Base-by-base conservation (phyloP, 2,797 vertebrate genomes). In the Tapirus indicus region DNA sequence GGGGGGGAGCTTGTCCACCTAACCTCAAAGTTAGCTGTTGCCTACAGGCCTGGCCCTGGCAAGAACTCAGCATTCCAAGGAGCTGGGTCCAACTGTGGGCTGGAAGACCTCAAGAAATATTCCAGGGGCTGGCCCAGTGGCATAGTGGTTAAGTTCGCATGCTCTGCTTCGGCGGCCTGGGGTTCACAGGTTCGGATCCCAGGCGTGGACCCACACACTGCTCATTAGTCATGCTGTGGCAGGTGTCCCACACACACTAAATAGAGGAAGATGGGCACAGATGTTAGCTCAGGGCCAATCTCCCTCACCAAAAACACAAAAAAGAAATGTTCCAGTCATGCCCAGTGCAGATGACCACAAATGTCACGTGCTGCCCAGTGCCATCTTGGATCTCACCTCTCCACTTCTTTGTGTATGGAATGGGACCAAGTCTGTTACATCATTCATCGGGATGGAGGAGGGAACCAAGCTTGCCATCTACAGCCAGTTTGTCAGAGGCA, bases 321-420 rank as follows among this genome's bases (percentile, higher is more conserved):
- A 38, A 38, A 38, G 38, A 38, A 60, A 25, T 20, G 52, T 25
- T n/a, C 58, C 11, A 41, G 71, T 41, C 21, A 2, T 11, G 6
- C 35, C 25, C 12, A 1, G 16, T n/a, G 47, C 25, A 66, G 6
- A 32, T n/a, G 12, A 14, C 38, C 17, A 35, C 47, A 75, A 6
- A 44, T 14, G 20, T 58, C 64, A 6, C 58, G 13, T 0, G 25
- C 16, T 49, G 7, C 49, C 41, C 4, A 6, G 27, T 5, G 52
- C 7, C 23, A 8, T 49, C 23, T 41, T 78, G 35, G 8, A 5
- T 12, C 27, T 88, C 7, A 35, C 29, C 21, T 54, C 69, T 3
- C 38, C 38, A n/a, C 71, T 13, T 21, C 44, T 56, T 74, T 13
- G 14, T 17, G 13, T 66, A 4, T 66, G 62, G 41, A 54, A 29